These are phyloP conservation scores for Channa maculata DNA, from an alignment of 2,113 vertebrate species.

Conservation along the genomic window DNA sequence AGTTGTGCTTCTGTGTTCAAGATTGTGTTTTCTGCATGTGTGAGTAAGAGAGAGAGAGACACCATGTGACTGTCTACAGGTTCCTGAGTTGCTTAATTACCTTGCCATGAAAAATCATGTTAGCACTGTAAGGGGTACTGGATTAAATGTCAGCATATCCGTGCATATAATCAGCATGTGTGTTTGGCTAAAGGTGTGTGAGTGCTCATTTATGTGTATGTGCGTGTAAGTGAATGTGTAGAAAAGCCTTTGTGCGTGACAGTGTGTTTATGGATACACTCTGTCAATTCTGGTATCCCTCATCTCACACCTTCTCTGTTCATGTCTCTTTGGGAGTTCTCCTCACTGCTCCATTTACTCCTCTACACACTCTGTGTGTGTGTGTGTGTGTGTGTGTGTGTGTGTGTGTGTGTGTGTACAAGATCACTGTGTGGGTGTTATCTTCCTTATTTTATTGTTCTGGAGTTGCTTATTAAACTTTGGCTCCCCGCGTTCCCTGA, in stretches of 20 bases:
- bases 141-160: conserved; percentile 72
- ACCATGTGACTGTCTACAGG: conserved; percentile 29
- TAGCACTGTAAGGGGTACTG: conserved; percentile 49
- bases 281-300: conserved; percentile 27
- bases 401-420: conserved; percentile 22
- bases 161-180: conserved; percentile 33
- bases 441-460: conserved; percentile 45
- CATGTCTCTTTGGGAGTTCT: conserved; percentile 42
- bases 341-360: conserved; percentile 56
- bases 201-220: not conserved
- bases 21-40: conserved; percentile 26
- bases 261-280: conserved; percentile 16
- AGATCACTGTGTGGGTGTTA: conserved; percentile 36
- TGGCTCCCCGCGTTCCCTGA: conserved; percentile 6
- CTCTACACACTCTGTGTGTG: conserved; percentile 19
- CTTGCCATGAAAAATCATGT: conserved; percentile 70
- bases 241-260: conserved; percentile 4
- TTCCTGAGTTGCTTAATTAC: conserved; percentile 71
- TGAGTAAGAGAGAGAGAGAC: conserved; percentile 1
- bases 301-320: conserved; percentile 38
- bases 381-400: conserved; percentile 21
- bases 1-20: conserved; percentile 29
- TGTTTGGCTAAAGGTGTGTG: conserved; percentile 18
- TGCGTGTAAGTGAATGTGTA: not conserved
- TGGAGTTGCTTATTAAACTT: conserved; percentile 57